Conservation (phyloP, 2,113 vertebrate genomes). For the Petaurus breviceps region DNA sequence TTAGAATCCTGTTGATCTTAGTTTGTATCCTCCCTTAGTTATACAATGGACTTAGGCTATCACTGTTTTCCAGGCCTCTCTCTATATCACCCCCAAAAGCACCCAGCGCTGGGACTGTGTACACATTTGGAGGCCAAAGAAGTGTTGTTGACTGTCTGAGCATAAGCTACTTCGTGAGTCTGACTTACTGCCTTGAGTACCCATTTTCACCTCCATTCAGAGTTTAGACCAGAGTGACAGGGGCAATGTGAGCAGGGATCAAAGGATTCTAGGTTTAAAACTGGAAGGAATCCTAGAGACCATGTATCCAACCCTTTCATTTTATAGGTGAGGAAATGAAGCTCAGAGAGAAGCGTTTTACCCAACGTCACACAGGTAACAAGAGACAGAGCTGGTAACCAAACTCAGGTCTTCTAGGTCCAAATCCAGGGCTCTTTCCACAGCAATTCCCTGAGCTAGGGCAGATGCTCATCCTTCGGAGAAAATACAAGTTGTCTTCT, state of each 20-base stretch:
- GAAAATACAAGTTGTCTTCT: neutral
- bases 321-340: neutral
- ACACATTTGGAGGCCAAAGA: neutral
- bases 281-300: neutral
- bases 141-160: neutral
- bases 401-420: neutral
- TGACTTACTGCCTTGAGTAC: neutral
- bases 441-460: neutral
- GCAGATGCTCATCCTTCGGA: neutral
- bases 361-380: neutral
- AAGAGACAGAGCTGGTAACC: neutral
- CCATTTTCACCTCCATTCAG: neutral
- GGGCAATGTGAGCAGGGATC: neutral
- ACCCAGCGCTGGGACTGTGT: neutral
- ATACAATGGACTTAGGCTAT: neutral
- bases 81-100: neutral
- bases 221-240: neutral
- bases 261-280: neutral
- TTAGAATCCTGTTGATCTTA: neutral
- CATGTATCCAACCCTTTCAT: neutral
- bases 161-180: neutral
- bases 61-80: neutral
- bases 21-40: neutral
- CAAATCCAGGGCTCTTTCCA: neutral
- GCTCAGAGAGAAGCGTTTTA: neutral